phyloP scores from a whole-genome alignment of 2,888 invertebrate genomes.

The Psylliodes chrysocephalus region DNA sequence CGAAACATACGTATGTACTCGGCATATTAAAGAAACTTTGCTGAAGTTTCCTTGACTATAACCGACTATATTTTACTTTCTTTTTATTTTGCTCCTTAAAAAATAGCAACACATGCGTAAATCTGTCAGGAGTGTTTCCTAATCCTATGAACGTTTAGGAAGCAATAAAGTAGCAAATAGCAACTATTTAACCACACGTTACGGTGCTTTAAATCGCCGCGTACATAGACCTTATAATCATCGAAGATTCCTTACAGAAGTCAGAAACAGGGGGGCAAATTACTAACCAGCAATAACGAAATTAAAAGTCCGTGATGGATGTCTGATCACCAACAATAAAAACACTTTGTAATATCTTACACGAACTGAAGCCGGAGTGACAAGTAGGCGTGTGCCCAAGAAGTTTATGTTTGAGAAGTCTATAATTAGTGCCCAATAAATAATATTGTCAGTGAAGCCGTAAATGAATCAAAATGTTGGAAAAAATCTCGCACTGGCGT shows the following conservation, averaged over 20 bases:
- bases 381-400: constrained; percentile 51
- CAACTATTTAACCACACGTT: neutral
- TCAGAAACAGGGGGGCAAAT: constrained; percentile 42
- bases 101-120: too few species aligned
- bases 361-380: constrained; percentile 47
- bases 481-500: constrained; percentile 36
- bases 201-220: neutral
- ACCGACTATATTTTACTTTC: too few species aligned
- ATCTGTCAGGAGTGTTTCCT: too few species aligned
- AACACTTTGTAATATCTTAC: constrained; percentile 37
- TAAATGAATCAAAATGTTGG: constrained; percentile 53
- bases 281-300: constrained; percentile 40
- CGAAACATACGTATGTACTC: too few species aligned
- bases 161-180: neutral
- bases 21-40: too few species aligned
- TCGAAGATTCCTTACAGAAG: constrained; percentile 31
- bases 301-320: constrained; percentile 38
- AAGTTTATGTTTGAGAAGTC: constrained; percentile 55
- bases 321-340: constrained; percentile 35
- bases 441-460: constrained; percentile 53
- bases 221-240: constrained; percentile 8
- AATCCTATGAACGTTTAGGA: too few species aligned
- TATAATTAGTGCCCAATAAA: constrained; percentile 57
- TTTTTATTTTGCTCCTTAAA: too few species aligned
- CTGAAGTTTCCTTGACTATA: too few species aligned